A percentile compares a stretch with the other conserved stretches of the same genome.
Conservation (phyloP, 2,113 vertebrate species). For the Symphodus melops region DNA sequence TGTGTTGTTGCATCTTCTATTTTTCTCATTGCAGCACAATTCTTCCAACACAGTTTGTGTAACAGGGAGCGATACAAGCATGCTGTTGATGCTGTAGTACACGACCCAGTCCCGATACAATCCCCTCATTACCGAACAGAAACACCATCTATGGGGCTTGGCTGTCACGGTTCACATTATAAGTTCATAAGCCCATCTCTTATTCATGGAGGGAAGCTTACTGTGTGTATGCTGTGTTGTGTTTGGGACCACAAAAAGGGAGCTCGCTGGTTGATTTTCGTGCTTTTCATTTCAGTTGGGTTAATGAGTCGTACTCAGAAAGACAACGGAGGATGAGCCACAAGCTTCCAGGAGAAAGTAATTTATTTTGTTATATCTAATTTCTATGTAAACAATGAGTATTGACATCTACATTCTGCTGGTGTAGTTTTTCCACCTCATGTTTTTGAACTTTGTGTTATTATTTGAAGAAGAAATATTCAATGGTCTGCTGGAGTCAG, state of each 20-base stretch:
- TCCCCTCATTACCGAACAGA: conserved; percentile 68
- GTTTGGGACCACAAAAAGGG: conserved; percentile 47
- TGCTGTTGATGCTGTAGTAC: conserved; percentile 56
- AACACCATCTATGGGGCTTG: conserved; percentile 57
- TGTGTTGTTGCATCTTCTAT: conserved; percentile 15
- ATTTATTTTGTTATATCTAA: conserved; percentile 57
- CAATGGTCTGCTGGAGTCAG: not conserved
- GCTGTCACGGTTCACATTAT: conserved; percentile 72
- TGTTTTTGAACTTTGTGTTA: not conserved
- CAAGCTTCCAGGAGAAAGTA: conserved; percentile 43
- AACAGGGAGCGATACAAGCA: conserved; percentile 1
- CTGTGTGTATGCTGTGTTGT: conserved; percentile 23
- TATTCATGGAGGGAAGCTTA: conserved; percentile 68
- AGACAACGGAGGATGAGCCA: conserved; percentile 31
- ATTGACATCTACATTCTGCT: conserved; percentile 26
- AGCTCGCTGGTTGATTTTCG: conserved; percentile 31
- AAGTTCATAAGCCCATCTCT: conserved; percentile 71
- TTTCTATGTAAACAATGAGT: conserved; percentile 47
- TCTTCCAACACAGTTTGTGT: conserved; percentile 43
- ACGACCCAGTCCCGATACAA: conserved; percentile 54
- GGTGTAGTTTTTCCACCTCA: not conserved
- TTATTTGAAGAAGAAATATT: not conserved
- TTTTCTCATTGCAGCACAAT: conserved; percentile 5
- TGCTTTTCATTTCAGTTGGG: conserved; percentile 41
- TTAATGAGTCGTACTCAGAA: conserved; percentile 68